These are phyloP conservation scores for Oxycera nigricornis DNA, from an alignment of 2,888 invertebrate species.

Conservation along the genomic window DNA sequence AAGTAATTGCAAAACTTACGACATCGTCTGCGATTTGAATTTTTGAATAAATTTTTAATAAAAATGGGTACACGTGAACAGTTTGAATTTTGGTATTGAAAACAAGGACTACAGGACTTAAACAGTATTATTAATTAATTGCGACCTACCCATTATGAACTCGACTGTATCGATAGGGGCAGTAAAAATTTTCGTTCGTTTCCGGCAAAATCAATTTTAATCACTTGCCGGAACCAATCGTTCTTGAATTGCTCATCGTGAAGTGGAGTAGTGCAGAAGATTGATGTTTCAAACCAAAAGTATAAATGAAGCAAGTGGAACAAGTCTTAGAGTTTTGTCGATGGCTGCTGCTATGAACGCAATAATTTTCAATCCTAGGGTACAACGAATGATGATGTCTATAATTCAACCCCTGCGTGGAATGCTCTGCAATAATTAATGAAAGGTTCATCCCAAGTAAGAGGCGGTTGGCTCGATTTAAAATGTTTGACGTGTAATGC, in stretches of 20 bases:
- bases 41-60: no score
- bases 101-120: no score
- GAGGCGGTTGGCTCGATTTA: slow-evolving; percentile 42
- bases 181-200: slow-evolving; percentile 45
- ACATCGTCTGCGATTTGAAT: no score
- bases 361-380: background rate
- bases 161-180: background rate
- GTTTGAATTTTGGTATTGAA: no score
- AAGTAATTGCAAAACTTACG: no score
- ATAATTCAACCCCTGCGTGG: slow-evolving; percentile 15
- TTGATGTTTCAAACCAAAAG: slow-evolving; percentile 46
- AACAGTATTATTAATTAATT: no score
- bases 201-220: slow-evolving; percentile 45
- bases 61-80: no score
- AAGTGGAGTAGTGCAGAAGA: slow-evolving; percentile 34
- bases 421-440: slow-evolving; percentile 43
- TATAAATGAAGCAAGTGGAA: slow-evolving; percentile 40
- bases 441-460: slow-evolving; percentile 42
- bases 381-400: background rate
- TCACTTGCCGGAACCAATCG: slow-evolving; percentile 43
- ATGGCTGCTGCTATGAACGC: slow-evolving; percentile 14
- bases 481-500: slow-evolving; percentile 46
- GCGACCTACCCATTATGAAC: no score
- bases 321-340: slow-evolving; percentile 31
- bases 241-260: background rate